Conservation (phyloP, 2,888 invertebrate genomes). For the Hipparchia sbordonii region DNA sequence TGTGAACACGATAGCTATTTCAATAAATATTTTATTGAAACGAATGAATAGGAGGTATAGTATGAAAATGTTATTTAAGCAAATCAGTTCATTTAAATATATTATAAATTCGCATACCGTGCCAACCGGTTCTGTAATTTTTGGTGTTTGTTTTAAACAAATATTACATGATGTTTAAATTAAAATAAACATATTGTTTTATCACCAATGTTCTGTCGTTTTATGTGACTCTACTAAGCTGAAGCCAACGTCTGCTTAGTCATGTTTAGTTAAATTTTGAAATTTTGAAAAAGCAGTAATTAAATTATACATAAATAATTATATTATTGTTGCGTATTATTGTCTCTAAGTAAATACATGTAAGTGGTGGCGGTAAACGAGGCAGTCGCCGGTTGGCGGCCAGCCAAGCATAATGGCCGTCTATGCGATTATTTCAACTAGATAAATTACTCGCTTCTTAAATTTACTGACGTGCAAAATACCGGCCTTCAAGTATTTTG, state of each 20-base stretch:
- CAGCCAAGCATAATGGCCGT: constrained; percentile 20
- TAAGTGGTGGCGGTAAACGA: constrained; percentile 17
- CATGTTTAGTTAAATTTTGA: too few relatives aligned
- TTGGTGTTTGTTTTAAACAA: too few relatives aligned
- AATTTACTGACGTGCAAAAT: constrained; percentile 26
- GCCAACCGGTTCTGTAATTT: neutral
- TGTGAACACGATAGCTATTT: constrained; percentile 8
- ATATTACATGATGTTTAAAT: too few relatives aligned
- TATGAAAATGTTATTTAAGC: neutral
- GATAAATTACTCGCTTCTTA: constrained; percentile 27
- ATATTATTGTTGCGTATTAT: neutral
- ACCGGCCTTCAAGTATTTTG: constrained; percentile 19
- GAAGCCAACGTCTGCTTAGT: too few relatives aligned
- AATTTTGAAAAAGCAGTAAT: too few relatives aligned
- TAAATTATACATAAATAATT: too few relatives aligned
- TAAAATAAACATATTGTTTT: too few relatives aligned
- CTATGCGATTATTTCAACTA: constrained; percentile 24
- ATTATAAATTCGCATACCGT: neutral
- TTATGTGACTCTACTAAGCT: too few relatives aligned
- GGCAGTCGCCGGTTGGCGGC: constrained; percentile 1
- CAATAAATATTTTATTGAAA: constrained; percentile 2
- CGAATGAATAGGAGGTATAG: neutral
- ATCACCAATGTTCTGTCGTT: too few relatives aligned
- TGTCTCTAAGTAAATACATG: constrained; percentile 5
- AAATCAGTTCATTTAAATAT: neutral